These are phyloP conservation scores for Mungos mungo DNA, from an alignment of 2,113 vertebrate genomes.

Conservation along the genomic window DNA sequence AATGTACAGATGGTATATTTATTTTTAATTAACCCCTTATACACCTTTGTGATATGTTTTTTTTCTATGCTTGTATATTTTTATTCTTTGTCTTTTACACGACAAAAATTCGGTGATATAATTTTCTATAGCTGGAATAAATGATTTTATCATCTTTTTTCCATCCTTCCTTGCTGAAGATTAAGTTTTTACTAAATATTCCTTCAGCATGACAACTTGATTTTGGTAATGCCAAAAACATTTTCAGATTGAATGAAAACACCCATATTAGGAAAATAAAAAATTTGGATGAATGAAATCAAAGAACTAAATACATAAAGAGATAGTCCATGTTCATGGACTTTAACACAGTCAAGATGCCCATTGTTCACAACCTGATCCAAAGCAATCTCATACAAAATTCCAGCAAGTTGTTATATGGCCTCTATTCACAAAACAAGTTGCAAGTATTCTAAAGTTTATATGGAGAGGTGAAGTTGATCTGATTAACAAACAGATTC, in stretches of 20 bases:
- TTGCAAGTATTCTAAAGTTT: not conserved
- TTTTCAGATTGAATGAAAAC: not conserved
- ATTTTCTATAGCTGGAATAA: not conserved
- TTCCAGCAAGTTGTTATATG: not conserved
- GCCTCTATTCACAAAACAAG: not conserved
- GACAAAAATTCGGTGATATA: not conserved
- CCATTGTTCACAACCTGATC: not conserved
- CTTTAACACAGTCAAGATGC: not conserved
- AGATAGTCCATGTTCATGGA: not conserved
- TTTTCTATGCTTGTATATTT: accelerated
- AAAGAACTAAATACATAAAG: not conserved
- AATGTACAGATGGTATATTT: not conserved
- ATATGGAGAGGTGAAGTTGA: not conserved
- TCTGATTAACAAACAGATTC: not conserved
- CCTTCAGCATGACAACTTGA: not conserved
- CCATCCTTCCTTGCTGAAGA: not conserved
- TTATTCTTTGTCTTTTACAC: not conserved
- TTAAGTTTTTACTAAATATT: not conserved
- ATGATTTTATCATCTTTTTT: not conserved
- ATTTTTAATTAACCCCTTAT: not conserved
- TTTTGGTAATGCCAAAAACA: not conserved
- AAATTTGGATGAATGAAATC: not conserved
- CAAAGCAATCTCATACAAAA: not conserved
- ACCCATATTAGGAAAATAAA: not conserved
- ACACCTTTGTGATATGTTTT: not conserved